Conservation (phyloP, 2,888 invertebrate genomes). For the Caenorhabditis sp. region DNA sequence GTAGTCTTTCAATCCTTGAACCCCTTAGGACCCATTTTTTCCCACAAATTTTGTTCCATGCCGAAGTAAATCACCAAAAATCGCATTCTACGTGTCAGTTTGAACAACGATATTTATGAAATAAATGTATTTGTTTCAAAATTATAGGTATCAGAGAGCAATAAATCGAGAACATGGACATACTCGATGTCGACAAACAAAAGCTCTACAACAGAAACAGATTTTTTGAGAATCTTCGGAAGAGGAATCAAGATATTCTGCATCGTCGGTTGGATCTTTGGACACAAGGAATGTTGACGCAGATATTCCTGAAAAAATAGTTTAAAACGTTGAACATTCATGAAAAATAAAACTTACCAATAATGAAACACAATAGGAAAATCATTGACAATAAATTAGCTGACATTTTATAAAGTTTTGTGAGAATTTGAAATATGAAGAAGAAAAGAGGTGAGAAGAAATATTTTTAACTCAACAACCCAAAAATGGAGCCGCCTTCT, state of each 20-base stretch:
- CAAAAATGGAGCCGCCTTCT: neutral
- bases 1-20: neutral
- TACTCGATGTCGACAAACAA: constrained; percentile 56
- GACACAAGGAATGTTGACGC: neutral
- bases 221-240: constrained; percentile 37
- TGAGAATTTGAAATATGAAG: neutral
- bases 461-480: neutral
- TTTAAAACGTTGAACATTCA: neutral
- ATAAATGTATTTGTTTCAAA: neutral
- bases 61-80: neutral
- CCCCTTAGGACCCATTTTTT: neutral
- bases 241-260: neutral
- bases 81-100: constrained; percentile 7
- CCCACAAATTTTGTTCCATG: neutral
- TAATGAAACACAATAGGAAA: constrained; percentile 16
- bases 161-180: constrained; percentile 57
- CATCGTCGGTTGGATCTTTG: neutral
- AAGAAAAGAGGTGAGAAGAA: neutral
- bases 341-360: constrained; percentile 11
- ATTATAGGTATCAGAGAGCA: constrained; percentile 15
- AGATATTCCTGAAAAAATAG: neutral
- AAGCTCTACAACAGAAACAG: constrained; percentile 58
- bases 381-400: constrained; percentile 14
- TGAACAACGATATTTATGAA: constrained; percentile 11
- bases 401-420: too few relatives aligned